Conservation (phyloP, 2,888 invertebrate species). For the Atherix ibis region DNA sequence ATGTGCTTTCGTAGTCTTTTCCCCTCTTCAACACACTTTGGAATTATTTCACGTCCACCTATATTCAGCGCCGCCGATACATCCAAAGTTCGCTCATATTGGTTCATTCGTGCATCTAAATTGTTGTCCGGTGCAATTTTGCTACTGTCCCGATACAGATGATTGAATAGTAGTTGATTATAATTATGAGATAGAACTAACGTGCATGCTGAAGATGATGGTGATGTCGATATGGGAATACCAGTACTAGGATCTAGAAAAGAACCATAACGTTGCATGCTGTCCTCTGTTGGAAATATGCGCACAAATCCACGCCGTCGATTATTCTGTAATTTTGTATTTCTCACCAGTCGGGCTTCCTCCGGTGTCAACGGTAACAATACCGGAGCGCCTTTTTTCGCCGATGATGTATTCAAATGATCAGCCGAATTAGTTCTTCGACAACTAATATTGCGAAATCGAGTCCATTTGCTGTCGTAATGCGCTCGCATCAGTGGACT, state of each 20-base stretch:
- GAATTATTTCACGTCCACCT: conserved; percentile 21
- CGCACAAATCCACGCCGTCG: conserved; percentile 77
- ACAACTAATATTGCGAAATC: conserved; percentile 32
- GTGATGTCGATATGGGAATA: conserved; percentile 51
- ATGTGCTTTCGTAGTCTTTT: conserved; percentile 24
- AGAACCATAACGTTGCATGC: conserved; percentile 68
- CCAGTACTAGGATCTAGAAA: conserved; percentile 62
- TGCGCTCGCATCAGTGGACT: conserved; percentile 43
- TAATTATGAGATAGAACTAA: conserved; percentile 50
- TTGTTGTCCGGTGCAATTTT: conserved; percentile 18
- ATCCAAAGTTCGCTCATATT: conserved; percentile 32
- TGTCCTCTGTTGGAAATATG: conserved; percentile 79
- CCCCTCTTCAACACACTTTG: conserved; percentile 28
- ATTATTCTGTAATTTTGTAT: conserved; percentile 61
- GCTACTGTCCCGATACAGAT: conserved; percentile 47
- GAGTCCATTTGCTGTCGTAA: conserved; percentile 24
- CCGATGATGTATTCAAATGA: conserved; percentile 19
- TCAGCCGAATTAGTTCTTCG: conserved; percentile 62
- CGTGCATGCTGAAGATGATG: conserved; percentile 38
- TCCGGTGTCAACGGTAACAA: conserved; percentile 45
- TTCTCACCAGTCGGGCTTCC: conserved; percentile 59
- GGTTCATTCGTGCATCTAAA: conserved; percentile 33
- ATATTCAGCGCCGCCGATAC: conserved; percentile 14
- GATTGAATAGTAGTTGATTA: conserved; percentile 59
- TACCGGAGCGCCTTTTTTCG: conserved; percentile 10